These are phyloP conservation scores for Chrysolina americana DNA, from an alignment of 2,888 invertebrate species.

Conservation along the genomic window DNA sequence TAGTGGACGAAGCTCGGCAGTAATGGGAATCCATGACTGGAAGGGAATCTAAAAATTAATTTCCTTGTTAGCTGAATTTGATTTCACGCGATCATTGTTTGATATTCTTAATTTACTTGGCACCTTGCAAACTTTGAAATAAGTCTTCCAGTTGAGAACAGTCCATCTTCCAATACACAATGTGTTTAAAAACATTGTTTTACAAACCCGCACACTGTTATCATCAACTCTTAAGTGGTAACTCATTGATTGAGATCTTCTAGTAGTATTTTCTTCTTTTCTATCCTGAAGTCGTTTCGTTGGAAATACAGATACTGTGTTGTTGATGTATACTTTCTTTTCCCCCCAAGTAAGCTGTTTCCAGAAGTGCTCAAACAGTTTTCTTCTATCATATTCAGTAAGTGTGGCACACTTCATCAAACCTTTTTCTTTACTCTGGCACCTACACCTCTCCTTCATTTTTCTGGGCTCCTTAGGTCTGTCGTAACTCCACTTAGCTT, in stretches of 20 bases:
- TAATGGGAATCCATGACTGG: constrained; percentile 48
- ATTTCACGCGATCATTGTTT: background rate
- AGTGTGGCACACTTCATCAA: constrained; percentile 36
- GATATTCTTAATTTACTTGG: constrained; percentile 7
- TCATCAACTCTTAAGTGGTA: constrained; percentile 16
- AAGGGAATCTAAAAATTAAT: constrained; percentile 33
- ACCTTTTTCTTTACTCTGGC: constrained; percentile 27
- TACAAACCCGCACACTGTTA: constrained; percentile 11
- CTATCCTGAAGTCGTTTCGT: background rate
- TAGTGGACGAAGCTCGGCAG: constrained; percentile 39
- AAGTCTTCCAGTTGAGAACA: constrained; percentile 25
- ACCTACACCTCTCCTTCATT: constrained; percentile 40
- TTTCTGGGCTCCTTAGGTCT: constrained; percentile 34
- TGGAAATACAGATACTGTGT: constrained; percentile 29
- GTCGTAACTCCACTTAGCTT: constrained; percentile 41
- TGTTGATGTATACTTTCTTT: constrained; percentile 38
- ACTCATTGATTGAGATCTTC: constrained; percentile 19
- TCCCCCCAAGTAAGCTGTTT: constrained; percentile 36
- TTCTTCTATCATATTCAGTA: constrained; percentile 34
- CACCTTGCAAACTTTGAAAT: constrained; percentile 15
- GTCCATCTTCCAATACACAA: constrained; percentile 13
- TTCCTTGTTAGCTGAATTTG: background rate
- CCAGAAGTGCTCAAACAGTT: constrained; percentile 37
- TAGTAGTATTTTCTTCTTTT: constrained; percentile 11
- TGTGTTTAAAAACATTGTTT: constrained; percentile 18